Evolutionary conservation across 1,140 invertebrate species (phyloP), one percentile per base, ranked within the genome.

Genomic region (Fopius arisanus): DNA sequence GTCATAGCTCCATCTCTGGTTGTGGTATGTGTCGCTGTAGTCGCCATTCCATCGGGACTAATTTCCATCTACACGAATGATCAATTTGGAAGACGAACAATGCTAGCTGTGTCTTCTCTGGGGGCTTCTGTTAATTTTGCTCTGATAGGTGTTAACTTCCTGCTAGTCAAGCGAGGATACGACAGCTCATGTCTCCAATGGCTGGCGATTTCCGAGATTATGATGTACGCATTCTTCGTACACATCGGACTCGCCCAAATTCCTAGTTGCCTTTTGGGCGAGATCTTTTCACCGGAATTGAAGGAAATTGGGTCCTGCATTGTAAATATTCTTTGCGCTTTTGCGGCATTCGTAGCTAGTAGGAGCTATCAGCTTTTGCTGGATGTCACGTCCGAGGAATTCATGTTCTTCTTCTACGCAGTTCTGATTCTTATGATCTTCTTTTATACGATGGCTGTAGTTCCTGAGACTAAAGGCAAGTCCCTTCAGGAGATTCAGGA

Each of bases 401-500:
- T 90, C 67, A 90, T 92, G 41, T 96, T 94, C 85, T 93, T 91
- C 88, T 84, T 92, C 12, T 97, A 97, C 83, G 88, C 92, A 0
- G 84, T 90, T 6, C 89, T 92, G 77, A 93, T 92, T 26, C 78
- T 92, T 0, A 51, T 92, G 2, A 90, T 92, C 4, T 80, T 92
- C 0, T 69, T 93, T 16, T 95, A 92, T 79, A 90, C 92, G 54
- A 84, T 92, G 19, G 84, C 90, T 3, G 88, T 90, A 43, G 87
- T 96, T 23, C 94, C 94, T 0, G 95, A 96, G 86, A 96, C 95
- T 0, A 96, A 96, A 85, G 93, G 93, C 14, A 94, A 94, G 81
- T 92, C 92, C 0, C 90, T 95, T 0, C 80, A 81, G 51, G 79
- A 83, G 67, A 84, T 85, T 70, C 82, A 84, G 66, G 75, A 79